phyloP scores from a whole-genome alignment of 2,113 vertebrate species.

The Psittacara wagleri region DNA sequence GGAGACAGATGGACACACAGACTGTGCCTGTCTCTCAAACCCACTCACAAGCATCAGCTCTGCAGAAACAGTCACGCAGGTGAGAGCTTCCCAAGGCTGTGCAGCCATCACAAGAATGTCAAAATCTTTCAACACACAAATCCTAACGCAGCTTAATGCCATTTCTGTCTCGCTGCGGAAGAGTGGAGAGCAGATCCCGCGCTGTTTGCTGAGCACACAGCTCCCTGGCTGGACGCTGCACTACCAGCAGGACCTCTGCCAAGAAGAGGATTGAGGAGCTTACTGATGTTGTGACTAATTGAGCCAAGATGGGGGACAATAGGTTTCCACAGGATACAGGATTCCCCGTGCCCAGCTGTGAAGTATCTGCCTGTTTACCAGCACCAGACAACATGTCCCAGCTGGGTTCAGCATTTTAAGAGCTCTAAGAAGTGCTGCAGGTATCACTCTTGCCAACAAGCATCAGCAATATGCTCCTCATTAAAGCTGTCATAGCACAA shows the following conservation, averaged over 20 bases:
- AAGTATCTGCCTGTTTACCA: background rate
- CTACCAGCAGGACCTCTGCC: background rate
- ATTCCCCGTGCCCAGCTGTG: background rate
- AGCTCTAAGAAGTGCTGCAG: background rate
- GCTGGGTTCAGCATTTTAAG: background rate
- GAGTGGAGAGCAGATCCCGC: background rate
- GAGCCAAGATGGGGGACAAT: background rate
- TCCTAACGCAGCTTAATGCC: background rate
- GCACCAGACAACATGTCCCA: background rate
- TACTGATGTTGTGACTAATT: fast-evolving
- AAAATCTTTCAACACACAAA: background rate
- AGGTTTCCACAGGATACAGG: background rate
- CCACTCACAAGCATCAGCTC: fast-evolving
- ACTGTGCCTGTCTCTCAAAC: background rate
- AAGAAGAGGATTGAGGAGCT: background rate
- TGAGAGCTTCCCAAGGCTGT: background rate
- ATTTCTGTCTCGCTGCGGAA: background rate
- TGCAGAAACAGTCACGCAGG: background rate
- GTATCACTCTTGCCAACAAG: background rate
- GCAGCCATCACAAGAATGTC: fast-evolving
- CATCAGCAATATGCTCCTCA: background rate
- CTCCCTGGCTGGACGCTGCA: background rate
- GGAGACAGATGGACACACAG: background rate
- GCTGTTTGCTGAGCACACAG: fast-evolving
- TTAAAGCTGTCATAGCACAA: background rate